A percentile compares a stretch with the other conserved stretches of the same genome.
Conservation (phyloP, 2,113 vertebrate genomes). For the Nibea coibor region DNA sequence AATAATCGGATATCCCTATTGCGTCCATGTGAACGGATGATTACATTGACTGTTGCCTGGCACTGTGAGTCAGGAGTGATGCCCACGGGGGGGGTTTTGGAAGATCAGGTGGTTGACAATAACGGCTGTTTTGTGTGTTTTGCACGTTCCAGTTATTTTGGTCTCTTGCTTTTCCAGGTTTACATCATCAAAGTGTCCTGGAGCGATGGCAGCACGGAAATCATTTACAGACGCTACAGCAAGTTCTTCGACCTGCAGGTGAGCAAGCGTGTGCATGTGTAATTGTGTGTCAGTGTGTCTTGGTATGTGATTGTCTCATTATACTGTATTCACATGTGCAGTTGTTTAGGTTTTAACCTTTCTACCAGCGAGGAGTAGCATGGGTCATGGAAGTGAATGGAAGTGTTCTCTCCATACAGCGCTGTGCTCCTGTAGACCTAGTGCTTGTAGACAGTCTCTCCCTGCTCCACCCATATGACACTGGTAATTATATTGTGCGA, state of each 20-base stretch:
- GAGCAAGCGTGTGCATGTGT: conserved; percentile 47
- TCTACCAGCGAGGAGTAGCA: background rate
- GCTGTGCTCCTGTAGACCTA: background rate
- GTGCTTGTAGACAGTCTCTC: conserved; percentile 14
- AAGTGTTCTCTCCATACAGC: conserved; percentile 19
- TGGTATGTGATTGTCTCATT: background rate
- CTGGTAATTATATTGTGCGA: conserved; percentile 53
- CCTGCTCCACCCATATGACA: conserved; percentile 53
- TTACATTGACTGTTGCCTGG: background rate
- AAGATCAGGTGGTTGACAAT: background rate
- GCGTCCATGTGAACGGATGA: conserved; percentile 28
- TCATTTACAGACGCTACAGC: conserved; percentile 97
- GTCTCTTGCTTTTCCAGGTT: conserved; percentile 83
- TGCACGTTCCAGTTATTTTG: conserved; percentile 5
- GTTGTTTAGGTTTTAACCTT: background rate
- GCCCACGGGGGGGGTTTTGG: background rate
- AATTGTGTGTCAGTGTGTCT: background rate
- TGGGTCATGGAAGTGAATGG: background rate
- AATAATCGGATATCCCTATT: conserved; percentile 37
- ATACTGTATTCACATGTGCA: background rate
- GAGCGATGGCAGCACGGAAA: conserved; percentile 93
- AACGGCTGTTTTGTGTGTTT: background rate
- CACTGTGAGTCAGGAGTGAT: conserved; percentile 29
- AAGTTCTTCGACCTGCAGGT: conserved; percentile 99
- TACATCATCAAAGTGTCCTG: conserved; percentile 98